A percentile compares a stretch with the other conserved stretches of the same genome.
These are phyloP conservation scores for Pammene fasciana DNA, from an alignment of 2,888 invertebrate genomes.

Conservation along the genomic window DNA sequence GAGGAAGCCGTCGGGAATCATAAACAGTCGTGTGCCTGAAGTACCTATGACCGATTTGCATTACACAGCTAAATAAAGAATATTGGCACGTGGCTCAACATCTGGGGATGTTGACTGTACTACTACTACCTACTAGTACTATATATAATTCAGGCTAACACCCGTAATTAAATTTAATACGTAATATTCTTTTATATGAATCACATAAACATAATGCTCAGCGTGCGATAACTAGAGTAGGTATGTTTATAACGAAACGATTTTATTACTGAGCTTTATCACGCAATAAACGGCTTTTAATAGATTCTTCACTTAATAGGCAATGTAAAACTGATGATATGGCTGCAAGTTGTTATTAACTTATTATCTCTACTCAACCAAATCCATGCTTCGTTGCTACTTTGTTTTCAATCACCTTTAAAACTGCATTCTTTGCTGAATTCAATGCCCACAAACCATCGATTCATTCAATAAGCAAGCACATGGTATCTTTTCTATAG, in stretches of 20 bases:
- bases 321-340: slow-evolving; percentile 30
- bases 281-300: slow-evolving; percentile 23
- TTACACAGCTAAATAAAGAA: too few relatives aligned
- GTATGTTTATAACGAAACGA: slow-evolving; percentile 20
- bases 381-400: slow-evolving; percentile 26
- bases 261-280: slow-evolving; percentile 25
- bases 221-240: slow-evolving; percentile 12
- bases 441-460: slow-evolving; percentile 32
- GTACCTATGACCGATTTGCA: too few relatives aligned
- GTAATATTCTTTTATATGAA: too few relatives aligned
- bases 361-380: slow-evolving; percentile 30
- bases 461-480: background rate
- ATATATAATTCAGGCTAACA: too few relatives aligned
- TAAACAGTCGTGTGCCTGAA: too few relatives aligned
- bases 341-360: slow-evolving; percentile 16
- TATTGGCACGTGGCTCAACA: too few relatives aligned
- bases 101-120: too few relatives aligned
- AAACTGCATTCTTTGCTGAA: slow-evolving; percentile 20
- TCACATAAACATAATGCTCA: background rate
- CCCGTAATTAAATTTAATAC: too few relatives aligned
- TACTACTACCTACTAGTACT: too few relatives aligned
- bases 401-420: slow-evolving; percentile 28
- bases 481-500: slow-evolving; percentile 20
- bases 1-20: too few relatives aligned
- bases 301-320: slow-evolving; percentile 27